phyloP scores from a whole-genome alignment of 2,797 vertebrate genomes.

The Percopsis omiscomaycus region DNA sequence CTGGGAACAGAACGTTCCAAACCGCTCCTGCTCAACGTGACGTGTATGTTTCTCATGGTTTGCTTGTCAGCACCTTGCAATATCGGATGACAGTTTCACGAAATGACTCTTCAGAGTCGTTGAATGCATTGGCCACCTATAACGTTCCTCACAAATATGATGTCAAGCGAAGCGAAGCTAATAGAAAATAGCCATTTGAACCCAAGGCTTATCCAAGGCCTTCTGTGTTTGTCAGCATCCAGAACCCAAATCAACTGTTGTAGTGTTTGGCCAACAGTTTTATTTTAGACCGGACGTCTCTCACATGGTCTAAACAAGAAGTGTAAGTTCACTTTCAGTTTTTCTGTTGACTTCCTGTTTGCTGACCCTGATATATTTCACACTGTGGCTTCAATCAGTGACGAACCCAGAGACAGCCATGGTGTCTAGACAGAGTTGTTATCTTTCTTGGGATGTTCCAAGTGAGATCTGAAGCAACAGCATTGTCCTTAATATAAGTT shows the following conservation, averaged over 20 bases:
- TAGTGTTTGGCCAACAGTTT: constrained; percentile 1
- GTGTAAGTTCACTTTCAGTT: constrained; percentile 1
- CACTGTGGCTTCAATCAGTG: neutral
- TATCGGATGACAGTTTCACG: neutral
- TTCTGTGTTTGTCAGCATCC: too few species aligned
- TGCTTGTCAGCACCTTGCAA: neutral
- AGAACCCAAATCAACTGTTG: too few species aligned
- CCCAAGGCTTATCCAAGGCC: too few species aligned
- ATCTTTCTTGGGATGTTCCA: too few species aligned
- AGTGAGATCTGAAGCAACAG: too few species aligned
- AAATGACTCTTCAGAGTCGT: neutral
- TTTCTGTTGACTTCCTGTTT: neutral
- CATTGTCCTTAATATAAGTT: too few species aligned
- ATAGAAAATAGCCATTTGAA: too few species aligned
- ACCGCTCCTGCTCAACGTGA: constrained; percentile 73
- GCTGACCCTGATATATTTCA: neutral
- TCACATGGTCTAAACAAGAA: constrained; percentile 16
- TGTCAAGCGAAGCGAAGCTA: too few species aligned
- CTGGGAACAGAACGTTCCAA: constrained; percentile 76
- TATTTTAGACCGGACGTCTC: constrained; percentile 7
- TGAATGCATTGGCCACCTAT: neutral
- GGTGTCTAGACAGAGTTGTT: too few species aligned
- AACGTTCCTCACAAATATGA: too few species aligned
- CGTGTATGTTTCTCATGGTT: constrained; percentile 62
- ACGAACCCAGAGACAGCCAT: too few species aligned